Conservation (phyloP, 2,888 invertebrate species). For the Ormyrus pomaceus region DNA sequence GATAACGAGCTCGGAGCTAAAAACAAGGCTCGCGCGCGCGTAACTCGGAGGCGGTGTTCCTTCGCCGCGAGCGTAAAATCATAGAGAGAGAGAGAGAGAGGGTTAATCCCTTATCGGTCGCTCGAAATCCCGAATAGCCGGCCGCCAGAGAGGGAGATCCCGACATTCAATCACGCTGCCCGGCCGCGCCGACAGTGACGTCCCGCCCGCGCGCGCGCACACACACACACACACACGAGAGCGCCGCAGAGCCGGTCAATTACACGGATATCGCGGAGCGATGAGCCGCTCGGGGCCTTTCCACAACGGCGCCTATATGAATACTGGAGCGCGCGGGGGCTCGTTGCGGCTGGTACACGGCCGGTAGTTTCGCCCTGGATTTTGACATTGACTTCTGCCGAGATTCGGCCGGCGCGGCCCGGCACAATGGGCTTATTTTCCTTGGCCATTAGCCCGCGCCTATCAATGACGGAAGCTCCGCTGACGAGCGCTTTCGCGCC, state of each 20-base stretch:
- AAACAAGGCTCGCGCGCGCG: background rate
- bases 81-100: background rate
- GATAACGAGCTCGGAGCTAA: background rate
- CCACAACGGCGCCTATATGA: too few species aligned
- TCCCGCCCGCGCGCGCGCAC: background rate
- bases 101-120: constrained; percentile 35
- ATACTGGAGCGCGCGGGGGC: too few species aligned
- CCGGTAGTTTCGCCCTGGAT: background rate
- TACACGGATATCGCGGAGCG: background rate
- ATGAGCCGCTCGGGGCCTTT: background rate
- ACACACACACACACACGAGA: background rate
- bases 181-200: constrained; percentile 1
- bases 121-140: constrained; percentile 4
- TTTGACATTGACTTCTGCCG: background rate
- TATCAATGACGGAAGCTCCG: too few species aligned
- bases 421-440: too few species aligned
- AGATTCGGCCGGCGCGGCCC: too few species aligned
- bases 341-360: background rate
- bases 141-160: background rate
- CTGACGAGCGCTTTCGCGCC: too few species aligned
- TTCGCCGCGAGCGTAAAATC: constrained; percentile 5
- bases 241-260: too few species aligned
- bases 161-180: constrained; percentile 10
- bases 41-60: background rate
- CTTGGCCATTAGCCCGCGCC: too few species aligned